Base-by-base conservation (phyloP, 2,797 vertebrate genomes). In the Perodicticus potto region DNA sequence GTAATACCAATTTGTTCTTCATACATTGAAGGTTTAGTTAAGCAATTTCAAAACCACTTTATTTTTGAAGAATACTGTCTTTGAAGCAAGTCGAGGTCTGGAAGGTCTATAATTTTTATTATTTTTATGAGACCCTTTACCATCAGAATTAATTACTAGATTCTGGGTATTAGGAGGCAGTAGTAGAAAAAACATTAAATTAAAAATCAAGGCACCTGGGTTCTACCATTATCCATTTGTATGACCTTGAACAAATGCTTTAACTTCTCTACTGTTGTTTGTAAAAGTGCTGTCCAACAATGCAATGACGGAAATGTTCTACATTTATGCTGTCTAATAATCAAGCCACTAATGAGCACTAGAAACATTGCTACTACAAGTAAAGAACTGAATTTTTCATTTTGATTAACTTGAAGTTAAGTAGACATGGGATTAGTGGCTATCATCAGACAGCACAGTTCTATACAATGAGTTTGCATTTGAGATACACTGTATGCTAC, bases 381-480 rank as follows among this genome's bases (percentile, higher is more conserved):
- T 72, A 34, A 90, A 37, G 32, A 49, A 93, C 17, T 25, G 19
- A 74, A 61, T 87, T 94, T 90, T 97, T 37, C 12, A 91, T 91
- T 94, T 94, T 59, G 69, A 84, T 91, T 70, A 65, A 57, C 59
- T 88, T 87, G 87, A 86, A 61, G 89, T 23, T 94, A 89, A 80
- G 55, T 77, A 84, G 61, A 32, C 17, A 32, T 86, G 43, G 29
- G 34, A 37, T 69, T 88, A 85, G 40, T 70, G 22, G 13, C 67
- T 92, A 22, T 45, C 14, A 40, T 61, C 91, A 88, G 61, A 80
- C 9, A 76, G 17, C 22, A 91, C 22, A n/a, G 7, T 94, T 93
- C 67, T 91, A 67, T 74, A 16, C 34, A 84, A 72, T 89, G 34
- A 85, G 3, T 90, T 90, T 84, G 37, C 86, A 67, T 57, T 84